Evolutionary conservation across 2,797 vertebrate species (phyloP).

Genomic region (Hoplostethus mediterraneus): DNA sequence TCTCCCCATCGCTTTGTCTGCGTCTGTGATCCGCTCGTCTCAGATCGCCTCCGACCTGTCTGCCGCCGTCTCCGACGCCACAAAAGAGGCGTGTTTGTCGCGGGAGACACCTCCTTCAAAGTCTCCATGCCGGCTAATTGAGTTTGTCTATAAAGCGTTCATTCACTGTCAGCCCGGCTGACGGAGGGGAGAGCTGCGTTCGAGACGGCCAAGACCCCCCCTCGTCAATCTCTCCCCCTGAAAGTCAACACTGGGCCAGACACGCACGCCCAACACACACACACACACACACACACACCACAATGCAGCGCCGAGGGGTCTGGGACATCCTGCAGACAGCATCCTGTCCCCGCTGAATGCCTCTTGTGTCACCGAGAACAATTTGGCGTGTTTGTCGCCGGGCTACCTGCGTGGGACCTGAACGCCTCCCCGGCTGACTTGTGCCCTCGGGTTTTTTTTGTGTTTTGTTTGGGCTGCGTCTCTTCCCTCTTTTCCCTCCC

Average conservation of each 20-base stretch:
- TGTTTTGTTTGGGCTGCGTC: constrained; percentile 68
- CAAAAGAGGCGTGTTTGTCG: constrained; percentile 70
- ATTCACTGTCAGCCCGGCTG: constrained; percentile 73
- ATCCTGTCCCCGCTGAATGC: constrained; percentile 83
- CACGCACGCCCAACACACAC: constrained; percentile 53
- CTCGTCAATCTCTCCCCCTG: constrained; percentile 69
- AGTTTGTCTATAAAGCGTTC: constrained; percentile 73
- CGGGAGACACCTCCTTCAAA: constrained; percentile 72
- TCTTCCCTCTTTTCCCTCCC: constrained; percentile 39
- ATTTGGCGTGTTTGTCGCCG: constrained; percentile 76
- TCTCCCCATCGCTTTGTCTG: constrained; percentile 4
- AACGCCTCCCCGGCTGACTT: constrained; percentile 80
- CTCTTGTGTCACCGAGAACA: constrained; percentile 84
- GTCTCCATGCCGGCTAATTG: constrained; percentile 71
- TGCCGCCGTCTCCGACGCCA: constrained; percentile 50
- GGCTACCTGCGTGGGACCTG: constrained; percentile 84
- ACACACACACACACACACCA: constrained; percentile 63
- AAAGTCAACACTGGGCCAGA: constrained; percentile 77
- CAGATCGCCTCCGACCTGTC: constrained; percentile 52
- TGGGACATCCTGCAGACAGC: constrained; percentile 81
- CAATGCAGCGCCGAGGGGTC: constrained; percentile 80
- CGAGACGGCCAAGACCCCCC: constrained; percentile 54
- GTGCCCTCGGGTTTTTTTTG: constrained; percentile 65
- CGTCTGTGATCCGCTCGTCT: constrained; percentile 37
- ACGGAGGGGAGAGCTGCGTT: constrained; percentile 58